Base-by-base conservation (phyloP, 2,113 vertebrate genomes). In the Lycaon pictus region DNA sequence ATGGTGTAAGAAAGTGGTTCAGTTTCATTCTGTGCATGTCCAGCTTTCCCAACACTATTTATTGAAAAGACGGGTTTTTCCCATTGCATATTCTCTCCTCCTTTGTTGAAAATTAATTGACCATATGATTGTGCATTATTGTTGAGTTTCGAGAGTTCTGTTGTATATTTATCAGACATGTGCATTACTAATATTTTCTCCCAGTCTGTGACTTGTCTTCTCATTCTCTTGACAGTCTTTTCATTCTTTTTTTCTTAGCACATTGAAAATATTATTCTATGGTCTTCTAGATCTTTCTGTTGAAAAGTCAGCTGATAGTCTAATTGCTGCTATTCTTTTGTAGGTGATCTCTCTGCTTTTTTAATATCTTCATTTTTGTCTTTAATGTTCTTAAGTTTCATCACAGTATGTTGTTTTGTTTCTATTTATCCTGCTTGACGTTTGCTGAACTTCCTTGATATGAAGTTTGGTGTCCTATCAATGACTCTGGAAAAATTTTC, bases 361-460 rank as follows among this genome's bases (percentile, higher is more conserved):
- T 88, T 72, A 94, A 19, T 92, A 23, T 69, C 6, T 90, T 62
- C 20, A 69, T 84, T 67, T 88, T 92, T 67, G 71, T 55, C 35
- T 87, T 89, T 76, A 16, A 0, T 95, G 35, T 76, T 74, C 63
- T 85, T 90, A 72, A 56, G 17, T 88, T 74, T 90, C 16, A 93
- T 88, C 84, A 56, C 35, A 74, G 23, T 84, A 29, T 91, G 43
- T 60, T n/a, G 20, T 74, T 81, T 95, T 43, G 82, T 69, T 90
- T 95, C n/a, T 60, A 3, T 55, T 88, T 91, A 51, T 72, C n/a
- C 56, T 87, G 5, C 10, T 84, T 91, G 67, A 93, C 32, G 81
- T 67, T 96, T 89, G 27, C 65, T 93, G 74, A 95, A 29, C 58
- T 93, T 95, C 35, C 56, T 96, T 63, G 23, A 71, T 62, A 81